Evolutionary conservation across 1,140 invertebrate species (phyloP), one percentile per base, ranked within the genome.

Genomic region (Dreissena rostriformis): DNA sequence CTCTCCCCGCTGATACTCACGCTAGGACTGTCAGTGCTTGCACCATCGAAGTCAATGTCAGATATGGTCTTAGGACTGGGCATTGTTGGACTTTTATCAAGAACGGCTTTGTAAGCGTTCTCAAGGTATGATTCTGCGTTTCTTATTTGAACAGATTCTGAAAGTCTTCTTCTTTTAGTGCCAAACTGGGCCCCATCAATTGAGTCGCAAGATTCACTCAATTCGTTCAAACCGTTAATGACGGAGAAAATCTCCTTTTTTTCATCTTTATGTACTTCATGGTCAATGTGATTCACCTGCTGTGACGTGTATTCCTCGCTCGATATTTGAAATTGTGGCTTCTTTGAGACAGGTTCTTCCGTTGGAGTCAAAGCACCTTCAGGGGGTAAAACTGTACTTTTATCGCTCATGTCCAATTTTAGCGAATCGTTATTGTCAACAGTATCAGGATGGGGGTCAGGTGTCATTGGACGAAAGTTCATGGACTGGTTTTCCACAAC

Each of bases 321-420:
- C 49, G 80, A 68, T 11, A 52, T 24, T 39, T 57, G 24, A 52
- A 82, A 65, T 39, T 63, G 39, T 26, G 52, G 68, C 22, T 75
- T 82, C 65, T 82, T 82, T 10, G 80, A 28, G 7, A 75, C 68
- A 17, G 71, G 72, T 65, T 88, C 88, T 17, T 85, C 86, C 81
- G 82, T 88, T 51, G 88, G 88, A 49, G 88, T 88, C 72, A 88
- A 68, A 17, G 85, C 85, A 49, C 85, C 86, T 70, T 88, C 88
- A 63, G 88, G 88, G 66, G 86, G 88, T 53, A 88, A 57, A 24
- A 67, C 63, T 22, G 70, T 14, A 28, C 29, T 57, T 77, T 55
- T 57, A 15, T 52, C 53, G 28, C 17, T 19, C 17, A 76, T 2
- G 67, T 75, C 22, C 2, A 78, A 24, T 61, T 72, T 78, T 28